Evolutionary conservation across 2,113 vertebrate species (phyloP).

Genomic region (Tachycineta bicolor): DNA sequence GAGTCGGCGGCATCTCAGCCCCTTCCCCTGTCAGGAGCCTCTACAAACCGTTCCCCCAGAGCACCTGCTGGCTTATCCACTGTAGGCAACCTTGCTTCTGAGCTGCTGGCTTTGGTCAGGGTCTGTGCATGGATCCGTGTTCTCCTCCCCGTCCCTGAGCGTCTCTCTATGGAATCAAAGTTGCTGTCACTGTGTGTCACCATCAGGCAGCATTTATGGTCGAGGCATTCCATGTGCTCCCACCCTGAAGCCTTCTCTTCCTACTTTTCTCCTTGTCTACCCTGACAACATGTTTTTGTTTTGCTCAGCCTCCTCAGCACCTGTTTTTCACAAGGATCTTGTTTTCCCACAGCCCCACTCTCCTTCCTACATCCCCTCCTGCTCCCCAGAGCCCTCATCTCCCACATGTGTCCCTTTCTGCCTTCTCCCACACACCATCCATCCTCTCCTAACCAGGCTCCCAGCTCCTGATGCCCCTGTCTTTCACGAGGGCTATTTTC

Average conservation of each 20-base stretch:
- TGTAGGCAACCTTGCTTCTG: not conserved
- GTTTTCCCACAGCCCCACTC: not conserved
- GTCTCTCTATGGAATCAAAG: fast-evolving
- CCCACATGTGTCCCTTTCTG: not conserved
- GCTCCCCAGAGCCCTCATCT: not conserved
- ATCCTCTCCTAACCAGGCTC: not conserved
- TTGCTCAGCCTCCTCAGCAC: not conserved
- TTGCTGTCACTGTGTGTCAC: not conserved
- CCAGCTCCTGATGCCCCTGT: not conserved
- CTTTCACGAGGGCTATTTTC: not conserved
- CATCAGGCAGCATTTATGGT: not conserved
- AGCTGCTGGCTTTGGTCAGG: not conserved
- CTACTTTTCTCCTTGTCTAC: not conserved
- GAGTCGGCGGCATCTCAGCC: not conserved
- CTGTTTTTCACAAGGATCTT: not conserved
- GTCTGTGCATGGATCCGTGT: fast-evolving
- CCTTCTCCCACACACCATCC: not conserved
- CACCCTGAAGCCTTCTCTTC: not conserved
- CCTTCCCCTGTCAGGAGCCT: not conserved
- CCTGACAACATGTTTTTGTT: not conserved
- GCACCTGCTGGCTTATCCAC: fast-evolving
- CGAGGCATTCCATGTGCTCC: not conserved
- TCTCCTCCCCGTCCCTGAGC: not conserved
- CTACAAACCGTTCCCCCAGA: not conserved
- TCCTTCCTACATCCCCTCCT: not conserved